Evolutionary conservation across 2,113 vertebrate species (phyloP).

Genomic region (Motacilla alba): DNA sequence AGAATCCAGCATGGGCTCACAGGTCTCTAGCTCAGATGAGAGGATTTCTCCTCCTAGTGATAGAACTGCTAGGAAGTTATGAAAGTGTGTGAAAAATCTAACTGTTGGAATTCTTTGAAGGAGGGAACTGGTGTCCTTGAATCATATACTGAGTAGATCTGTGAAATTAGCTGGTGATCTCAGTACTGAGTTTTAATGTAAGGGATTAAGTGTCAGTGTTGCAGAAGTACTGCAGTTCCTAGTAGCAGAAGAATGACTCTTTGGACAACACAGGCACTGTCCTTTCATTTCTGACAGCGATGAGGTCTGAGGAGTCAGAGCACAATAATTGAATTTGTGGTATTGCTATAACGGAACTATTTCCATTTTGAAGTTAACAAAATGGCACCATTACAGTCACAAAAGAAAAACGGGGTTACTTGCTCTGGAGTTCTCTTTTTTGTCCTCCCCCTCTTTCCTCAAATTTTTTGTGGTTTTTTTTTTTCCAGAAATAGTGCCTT

Average conservation of each 20-base stretch:
- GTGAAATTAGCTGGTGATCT: background rate
- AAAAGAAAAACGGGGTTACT: background rate
- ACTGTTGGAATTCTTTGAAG: background rate
- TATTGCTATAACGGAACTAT: background rate
- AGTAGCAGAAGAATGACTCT: background rate
- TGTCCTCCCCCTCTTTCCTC: fast-evolving
- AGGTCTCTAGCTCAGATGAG: background rate
- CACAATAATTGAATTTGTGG: fast-evolving
- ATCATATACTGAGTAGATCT: background rate
- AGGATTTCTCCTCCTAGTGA: background rate
- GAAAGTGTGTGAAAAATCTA: background rate
- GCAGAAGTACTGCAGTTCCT: background rate
- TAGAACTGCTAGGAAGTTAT: background rate
- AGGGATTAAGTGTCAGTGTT: background rate
- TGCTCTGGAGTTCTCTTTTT: background rate
- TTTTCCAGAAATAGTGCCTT: background rate
- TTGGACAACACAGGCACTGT: background rate
- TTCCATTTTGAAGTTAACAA: background rate
- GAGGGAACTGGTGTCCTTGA: background rate
- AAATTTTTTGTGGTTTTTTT: background rate
- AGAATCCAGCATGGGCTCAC: fast-evolving
- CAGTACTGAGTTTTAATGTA: background rate
- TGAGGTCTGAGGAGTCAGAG: background rate
- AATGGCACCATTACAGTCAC: background rate
- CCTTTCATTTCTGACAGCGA: background rate